Conservation (phyloP, 2,113 vertebrate species). For the Cheilinus undulatus region DNA sequence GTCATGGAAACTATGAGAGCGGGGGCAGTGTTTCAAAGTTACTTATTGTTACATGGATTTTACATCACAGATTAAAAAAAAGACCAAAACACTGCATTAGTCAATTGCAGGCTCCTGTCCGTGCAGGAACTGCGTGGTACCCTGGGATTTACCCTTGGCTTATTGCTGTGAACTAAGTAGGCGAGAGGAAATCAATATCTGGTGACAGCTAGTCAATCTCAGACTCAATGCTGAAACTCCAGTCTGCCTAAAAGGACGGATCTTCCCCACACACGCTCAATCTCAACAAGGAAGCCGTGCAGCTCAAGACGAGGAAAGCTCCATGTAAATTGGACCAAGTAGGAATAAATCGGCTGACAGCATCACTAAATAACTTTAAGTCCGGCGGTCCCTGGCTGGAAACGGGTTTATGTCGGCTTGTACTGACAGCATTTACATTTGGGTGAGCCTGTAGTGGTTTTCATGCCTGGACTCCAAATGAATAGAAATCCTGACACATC, state of each 20-base stretch:
- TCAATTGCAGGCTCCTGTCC: conserved; percentile 43
- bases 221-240: conserved; percentile 69
- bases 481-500: conserved; percentile 73
- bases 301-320: conserved; percentile 53
- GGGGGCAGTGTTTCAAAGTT: conserved; percentile 27
- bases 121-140: conserved; percentile 44
- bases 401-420: conserved; percentile 64
- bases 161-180: conserved; percentile 76
- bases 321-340: conserved; percentile 71
- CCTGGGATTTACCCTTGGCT: conserved; percentile 65
- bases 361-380: conserved; percentile 74
- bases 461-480: conserved; percentile 58
- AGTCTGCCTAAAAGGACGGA: conserved; percentile 66
- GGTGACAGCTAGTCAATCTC: conserved; percentile 78
- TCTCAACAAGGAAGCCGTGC: conserved; percentile 58
- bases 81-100: conserved; percentile 51
- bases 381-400: conserved; percentile 60
- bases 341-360: conserved; percentile 71
- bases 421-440: conserved; percentile 63
- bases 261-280: conserved; percentile 64
- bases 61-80: conserved; percentile 56
- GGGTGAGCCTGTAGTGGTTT: conserved; percentile 51
- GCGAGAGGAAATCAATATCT: conserved; percentile 76
- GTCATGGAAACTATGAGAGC: not conserved
- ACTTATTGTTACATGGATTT: conserved; percentile 50